Evolutionary conservation across 2,888 invertebrate species (phyloP), one percentile per base, ranked within the genome.

Genomic region (Philhelius pedissequus): DNA sequence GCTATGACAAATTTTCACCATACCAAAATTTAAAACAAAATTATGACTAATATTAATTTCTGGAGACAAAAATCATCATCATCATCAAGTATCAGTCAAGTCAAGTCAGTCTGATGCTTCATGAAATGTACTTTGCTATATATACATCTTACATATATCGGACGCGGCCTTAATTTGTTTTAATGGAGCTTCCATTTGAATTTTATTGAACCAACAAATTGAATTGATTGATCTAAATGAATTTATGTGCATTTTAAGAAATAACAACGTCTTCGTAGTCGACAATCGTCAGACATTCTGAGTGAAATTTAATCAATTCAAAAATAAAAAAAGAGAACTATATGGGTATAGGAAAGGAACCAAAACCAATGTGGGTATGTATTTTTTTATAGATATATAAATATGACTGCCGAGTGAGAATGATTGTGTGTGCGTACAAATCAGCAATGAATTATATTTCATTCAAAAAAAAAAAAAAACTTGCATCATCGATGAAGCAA

Each of bases 181-280:
- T 90, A 91, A 90, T 91, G 89, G 90, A 90, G 90, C 90, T 89
- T 89, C 89, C 89, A 90, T 91, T 91, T 89, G 89, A 89, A 88
- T 88, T 90, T 91, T 91, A 91, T 91, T 91, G 91, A 84, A 89
- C 90, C 90, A 91, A 90, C 90, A 91, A 91, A 91, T 91, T 91
- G 91, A 91, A 90, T 91, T 91, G 91, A 91, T 91, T 91, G 91
- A 91, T 91, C 90, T 91, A 91, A 91, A 91, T 91, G 91, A 90
- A 90, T 91, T 91, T 91, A 91, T 91, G 90, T 89, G 88, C 87
- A 86, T 86, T 73, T 75, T 64, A 60, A 70, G 54, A 56, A 35
- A 35, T 64, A 52, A 80, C 52, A 56, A 71, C 75, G 71, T 52
- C 38, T 15, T 50, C 40, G 30, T 11, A 13, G 48, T 22, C 35